Evolutionary conservation across 2,113 vertebrate genomes (phyloP).

Genomic region (Ornithorhynchus anatinus): DNA sequence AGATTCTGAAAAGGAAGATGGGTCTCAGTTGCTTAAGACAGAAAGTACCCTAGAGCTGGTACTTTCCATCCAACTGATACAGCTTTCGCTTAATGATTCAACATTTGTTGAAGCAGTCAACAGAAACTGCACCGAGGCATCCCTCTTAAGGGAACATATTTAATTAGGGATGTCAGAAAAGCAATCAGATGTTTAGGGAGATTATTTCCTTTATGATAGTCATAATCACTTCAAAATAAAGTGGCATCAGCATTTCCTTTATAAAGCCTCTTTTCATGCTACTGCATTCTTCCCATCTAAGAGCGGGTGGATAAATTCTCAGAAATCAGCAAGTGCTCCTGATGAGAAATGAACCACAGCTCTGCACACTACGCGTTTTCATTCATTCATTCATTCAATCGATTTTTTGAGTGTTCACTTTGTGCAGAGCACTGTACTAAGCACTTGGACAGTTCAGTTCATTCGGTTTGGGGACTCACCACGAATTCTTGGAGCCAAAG

Average conservation of each 20-base stretch:
- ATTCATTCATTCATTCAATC: no score
- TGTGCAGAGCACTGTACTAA: no score
- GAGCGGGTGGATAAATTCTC: not conserved
- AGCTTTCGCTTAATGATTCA: not conserved
- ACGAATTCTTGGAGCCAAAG: no score
- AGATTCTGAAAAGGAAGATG: not conserved
- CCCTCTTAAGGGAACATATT: not conserved
- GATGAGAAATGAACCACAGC: not conserved
- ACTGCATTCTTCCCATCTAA: not conserved
- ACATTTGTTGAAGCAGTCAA: not conserved
- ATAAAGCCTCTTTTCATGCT: not conserved
- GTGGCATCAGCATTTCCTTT: not conserved
- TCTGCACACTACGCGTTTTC: no score
- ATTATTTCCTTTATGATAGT: not conserved
- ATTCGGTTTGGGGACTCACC: no score
- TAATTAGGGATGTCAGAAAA: not conserved
- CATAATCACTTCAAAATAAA: not conserved
- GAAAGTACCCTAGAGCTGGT: not conserved
- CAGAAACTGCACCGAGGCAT: not conserved
- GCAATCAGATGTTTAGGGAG: not conserved
- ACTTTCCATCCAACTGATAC: not conserved
- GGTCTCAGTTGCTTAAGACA: no score
- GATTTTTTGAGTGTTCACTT: no score
- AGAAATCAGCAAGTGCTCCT: not conserved
- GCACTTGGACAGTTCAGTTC: no score